Conservation (phyloP, 2,113 vertebrate genomes). For the Oplegnathus fasciatus region DNA sequence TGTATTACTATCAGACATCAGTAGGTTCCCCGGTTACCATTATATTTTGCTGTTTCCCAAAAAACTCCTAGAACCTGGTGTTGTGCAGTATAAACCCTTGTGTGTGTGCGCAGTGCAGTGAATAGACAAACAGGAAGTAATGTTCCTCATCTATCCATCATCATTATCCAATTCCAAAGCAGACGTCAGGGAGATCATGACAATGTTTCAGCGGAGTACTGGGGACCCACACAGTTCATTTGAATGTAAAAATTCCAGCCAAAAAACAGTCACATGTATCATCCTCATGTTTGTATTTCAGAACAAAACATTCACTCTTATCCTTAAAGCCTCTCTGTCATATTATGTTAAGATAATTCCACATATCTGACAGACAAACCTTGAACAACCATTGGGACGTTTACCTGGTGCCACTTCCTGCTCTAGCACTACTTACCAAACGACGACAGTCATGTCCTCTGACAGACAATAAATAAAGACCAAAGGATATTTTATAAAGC, state of each 20-base stretch:
- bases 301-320: background rate
- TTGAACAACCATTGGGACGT: background rate
- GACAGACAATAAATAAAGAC: conserved; percentile 13
- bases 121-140: conserved; percentile 25
- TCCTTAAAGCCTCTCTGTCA: background rate
- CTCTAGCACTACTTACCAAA: conserved; percentile 7
- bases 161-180: conserved; percentile 24
- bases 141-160: conserved; percentile 32
- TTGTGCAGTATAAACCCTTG: background rate
- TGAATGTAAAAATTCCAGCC: conserved; percentile 1
- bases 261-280: background rate
- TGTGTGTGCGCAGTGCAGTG: background rate
- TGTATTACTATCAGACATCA: background rate
- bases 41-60: background rate
- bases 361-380: background rate
- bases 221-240: background rate
- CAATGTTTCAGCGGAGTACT: conserved; percentile 6
- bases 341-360: background rate
- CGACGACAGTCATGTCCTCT: conserved; percentile 7
- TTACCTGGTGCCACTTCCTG: conserved; percentile 20
- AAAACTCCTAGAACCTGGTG: background rate
- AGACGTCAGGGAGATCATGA: background rate
- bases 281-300: background rate
- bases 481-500: conserved; percentile 9
- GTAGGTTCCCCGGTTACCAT: too few relatives aligned